phyloP scores from a whole-genome alignment of 2,888 invertebrate genomes.

The Pollenia labialis region DNA sequence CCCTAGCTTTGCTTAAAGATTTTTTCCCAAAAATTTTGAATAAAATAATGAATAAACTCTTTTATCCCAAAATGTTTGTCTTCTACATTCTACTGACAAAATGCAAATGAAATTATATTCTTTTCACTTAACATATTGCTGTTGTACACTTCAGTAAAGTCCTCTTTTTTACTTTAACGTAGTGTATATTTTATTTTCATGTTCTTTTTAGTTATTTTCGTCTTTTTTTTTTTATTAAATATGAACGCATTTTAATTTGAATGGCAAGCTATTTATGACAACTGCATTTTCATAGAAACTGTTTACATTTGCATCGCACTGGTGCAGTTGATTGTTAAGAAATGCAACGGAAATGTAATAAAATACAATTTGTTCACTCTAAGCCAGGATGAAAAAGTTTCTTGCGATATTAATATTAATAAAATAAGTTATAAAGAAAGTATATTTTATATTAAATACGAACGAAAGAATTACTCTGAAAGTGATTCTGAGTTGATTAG shows the following conservation, averaged over 20 bases:
- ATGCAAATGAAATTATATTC: slow-evolving; percentile 20
- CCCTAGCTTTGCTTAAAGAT: too few relatives aligned
- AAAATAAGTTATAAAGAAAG: slow-evolving; percentile 24
- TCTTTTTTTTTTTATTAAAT: slow-evolving; percentile 21
- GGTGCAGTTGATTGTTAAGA: slow-evolving; percentile 17
- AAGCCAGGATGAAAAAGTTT: slow-evolving; percentile 59
- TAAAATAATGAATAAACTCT: neutral
- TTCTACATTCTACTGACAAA: slow-evolving; percentile 1
- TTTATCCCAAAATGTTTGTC: neutral
- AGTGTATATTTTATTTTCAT: slow-evolving; percentile 41
- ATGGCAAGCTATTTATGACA: slow-evolving; percentile 64
- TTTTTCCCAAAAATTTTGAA: neutral
- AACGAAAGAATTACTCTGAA: slow-evolving; percentile 19
- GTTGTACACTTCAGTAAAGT: slow-evolving; percentile 17
- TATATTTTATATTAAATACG: slow-evolving; percentile 33
- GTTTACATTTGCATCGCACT: neutral
- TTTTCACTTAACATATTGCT: slow-evolving; percentile 34
- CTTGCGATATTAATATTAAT: slow-evolving; percentile 40
- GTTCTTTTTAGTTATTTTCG: slow-evolving; percentile 13
- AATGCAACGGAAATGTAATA: slow-evolving; percentile 51
- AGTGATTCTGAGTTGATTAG: neutral
- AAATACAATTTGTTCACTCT: slow-evolving; percentile 65
- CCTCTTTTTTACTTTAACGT: slow-evolving; percentile 21
- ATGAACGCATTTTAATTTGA: slow-evolving; percentile 64
- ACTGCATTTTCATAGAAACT: slow-evolving; percentile 39